phyloP scores from a whole-genome alignment of 2,888 invertebrate species.

The Heliconius aoede region DNA sequence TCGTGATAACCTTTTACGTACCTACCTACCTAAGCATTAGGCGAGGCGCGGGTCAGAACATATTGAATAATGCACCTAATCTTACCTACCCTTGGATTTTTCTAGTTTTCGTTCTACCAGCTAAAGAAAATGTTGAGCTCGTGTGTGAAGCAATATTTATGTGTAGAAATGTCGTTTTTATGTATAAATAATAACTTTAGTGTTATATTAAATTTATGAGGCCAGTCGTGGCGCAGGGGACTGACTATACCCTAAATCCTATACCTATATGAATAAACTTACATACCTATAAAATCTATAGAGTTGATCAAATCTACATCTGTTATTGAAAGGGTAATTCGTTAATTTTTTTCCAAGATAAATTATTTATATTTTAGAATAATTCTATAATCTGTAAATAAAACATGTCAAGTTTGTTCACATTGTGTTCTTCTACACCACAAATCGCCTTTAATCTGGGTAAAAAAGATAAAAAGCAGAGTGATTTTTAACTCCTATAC shows the following conservation, averaged over 20 bases:
- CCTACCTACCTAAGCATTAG: conserved; percentile 32
- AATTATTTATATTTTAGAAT: too few relatives aligned
- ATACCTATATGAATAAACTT: too few relatives aligned
- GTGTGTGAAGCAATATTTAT: conserved; percentile 66
- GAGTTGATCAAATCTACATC: too few relatives aligned
- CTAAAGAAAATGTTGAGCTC: conserved; percentile 64
- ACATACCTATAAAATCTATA: too few relatives aligned
- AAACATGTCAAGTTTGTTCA: too few relatives aligned
- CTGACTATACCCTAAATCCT: too few relatives aligned
- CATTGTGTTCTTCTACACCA: too few relatives aligned
- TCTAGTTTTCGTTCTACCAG: conserved; percentile 52
- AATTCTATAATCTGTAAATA: neutral
- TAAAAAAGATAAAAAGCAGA: too few relatives aligned
- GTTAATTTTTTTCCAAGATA: too few relatives aligned
- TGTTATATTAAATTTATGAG: conserved; percentile 49
- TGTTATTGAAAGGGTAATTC: too few relatives aligned
- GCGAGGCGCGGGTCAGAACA: conserved; percentile 40
- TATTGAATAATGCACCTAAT: conserved; percentile 51
- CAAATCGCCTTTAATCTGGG: too few relatives aligned
- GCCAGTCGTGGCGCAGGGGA: neutral
- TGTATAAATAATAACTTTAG: conserved; percentile 67
- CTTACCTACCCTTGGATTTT: conserved; percentile 45
- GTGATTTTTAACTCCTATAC: too few relatives aligned
- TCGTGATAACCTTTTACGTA: conserved; percentile 40
- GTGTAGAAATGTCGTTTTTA: conserved; percentile 47